Percentiles rank a stretch among this genome's conserved stretches.
Evolutionary conservation across 2,888 invertebrate genomes (phyloP).

Genomic region (Lamellibrachia satsuma): DNA sequence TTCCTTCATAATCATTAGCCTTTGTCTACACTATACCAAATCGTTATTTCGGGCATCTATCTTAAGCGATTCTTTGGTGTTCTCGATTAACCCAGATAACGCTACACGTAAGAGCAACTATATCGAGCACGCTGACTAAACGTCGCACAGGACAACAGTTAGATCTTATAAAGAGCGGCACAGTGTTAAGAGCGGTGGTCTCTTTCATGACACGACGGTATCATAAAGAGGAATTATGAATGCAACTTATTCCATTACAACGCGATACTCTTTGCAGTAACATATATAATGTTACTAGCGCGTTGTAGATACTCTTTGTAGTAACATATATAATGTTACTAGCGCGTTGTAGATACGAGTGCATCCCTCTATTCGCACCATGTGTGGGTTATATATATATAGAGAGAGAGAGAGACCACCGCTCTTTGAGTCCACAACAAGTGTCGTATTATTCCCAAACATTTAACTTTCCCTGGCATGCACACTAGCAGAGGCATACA

Average conservation of each 20-base stretch:
- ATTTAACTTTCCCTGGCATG: too few relatives aligned
- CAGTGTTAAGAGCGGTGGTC: not conserved
- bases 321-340: too few relatives aligned
- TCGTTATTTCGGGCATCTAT: not conserved
- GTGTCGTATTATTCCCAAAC: too few relatives aligned
- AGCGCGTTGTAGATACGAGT: not conserved
- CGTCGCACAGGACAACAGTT: not conserved
- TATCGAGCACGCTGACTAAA: not conserved
- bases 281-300: not conserved
- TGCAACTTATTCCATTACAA: too few relatives aligned
- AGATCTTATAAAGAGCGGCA: not conserved
- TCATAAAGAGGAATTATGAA: not conserved
- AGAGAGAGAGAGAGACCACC: too few relatives aligned
- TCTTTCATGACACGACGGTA: not conserved
- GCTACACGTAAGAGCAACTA: not conserved
- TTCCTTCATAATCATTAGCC: not conserved
- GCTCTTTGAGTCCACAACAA: too few relatives aligned
- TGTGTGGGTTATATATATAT: not conserved
- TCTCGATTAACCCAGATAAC: not conserved
- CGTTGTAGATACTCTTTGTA: not conserved
- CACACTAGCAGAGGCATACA: too few relatives aligned
- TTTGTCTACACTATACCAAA: not conserved
- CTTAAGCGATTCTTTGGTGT: slow-evolving; percentile 2
- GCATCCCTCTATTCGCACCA: not conserved
- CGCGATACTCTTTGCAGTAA: too few relatives aligned